Base-by-base conservation (phyloP, 1,140 invertebrate species). In the Euwallacea fornicatus region DNA sequence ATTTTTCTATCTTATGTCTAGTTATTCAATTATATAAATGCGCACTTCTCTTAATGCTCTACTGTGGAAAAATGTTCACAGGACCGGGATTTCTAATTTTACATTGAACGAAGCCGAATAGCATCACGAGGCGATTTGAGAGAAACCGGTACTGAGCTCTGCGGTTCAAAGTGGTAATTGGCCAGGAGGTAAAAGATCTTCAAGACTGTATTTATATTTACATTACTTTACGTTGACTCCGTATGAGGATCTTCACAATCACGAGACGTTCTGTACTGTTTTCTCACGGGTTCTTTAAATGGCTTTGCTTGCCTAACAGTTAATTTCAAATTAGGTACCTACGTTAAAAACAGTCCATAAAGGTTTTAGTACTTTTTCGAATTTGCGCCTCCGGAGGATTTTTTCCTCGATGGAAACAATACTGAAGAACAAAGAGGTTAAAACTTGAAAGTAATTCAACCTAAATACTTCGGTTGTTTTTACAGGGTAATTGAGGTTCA, bases 191-290 rank as follows among this genome's bases (percentile, higher is more conserved):
- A 69, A 59, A 68, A 68, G 46, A 69, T 69, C 67, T 33, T 69
- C 67, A 61, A 63, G 42, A 50, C 50, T 54, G 60, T 69, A 69
- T 69, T 69, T 69, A 69, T 69, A 69, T 69, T 69, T 69, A 69
- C 67, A 69, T 69, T 69, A 69, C 60, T 69, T 62, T 50, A 63
- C 56, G 56, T 63, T 61, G 47, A 44, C 67, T 69, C 56, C 60
- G 67, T 69, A 69, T 41, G 67, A 63, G 46, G 10, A 60, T 61
- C 50, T 43, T 63, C 33, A 55, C 42, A 62, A 54, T 69, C 67
- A 63, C 67, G 67, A 69, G 67, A 69, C 55, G 67, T 53, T 41
- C 21, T 55, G 11, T 69, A 69, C 43, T 21, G 58, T 69, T 69
- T 69, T 69, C 67, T 69, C 67, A 69, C 67, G 67, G 67, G 56